Evolutionary conservation across 2,797 vertebrate genomes (phyloP).

Genomic region (Ctenosaura bakeri): DNA sequence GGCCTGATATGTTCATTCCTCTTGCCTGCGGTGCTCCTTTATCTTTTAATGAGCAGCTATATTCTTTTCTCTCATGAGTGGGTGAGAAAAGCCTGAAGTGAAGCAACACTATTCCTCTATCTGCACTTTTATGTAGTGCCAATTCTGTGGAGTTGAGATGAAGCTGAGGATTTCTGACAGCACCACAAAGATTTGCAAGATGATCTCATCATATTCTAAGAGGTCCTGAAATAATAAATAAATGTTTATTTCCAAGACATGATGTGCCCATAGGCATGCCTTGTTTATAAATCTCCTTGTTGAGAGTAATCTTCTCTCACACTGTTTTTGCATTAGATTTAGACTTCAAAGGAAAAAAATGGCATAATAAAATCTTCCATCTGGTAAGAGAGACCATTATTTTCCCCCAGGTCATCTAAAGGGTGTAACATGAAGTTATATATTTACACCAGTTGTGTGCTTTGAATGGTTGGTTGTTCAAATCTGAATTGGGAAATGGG

Average conservation of each 20-base stretch:
- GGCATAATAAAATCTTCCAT: neutral
- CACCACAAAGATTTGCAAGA: constrained; percentile 19
- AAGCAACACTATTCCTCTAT: neutral
- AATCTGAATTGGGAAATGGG: neutral
- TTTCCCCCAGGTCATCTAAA: constrained; percentile 5
- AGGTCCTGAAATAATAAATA: constrained; percentile 34
- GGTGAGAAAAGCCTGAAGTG: constrained; percentile 35
- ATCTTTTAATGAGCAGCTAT: constrained; percentile 18
- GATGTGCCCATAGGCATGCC: constrained; percentile 20
- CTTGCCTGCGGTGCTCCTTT: neutral
- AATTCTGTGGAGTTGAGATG: neutral
- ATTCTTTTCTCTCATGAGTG: constrained; percentile 13
- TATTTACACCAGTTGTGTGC: neutral
- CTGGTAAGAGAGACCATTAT: neutral
- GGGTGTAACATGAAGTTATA: neutral
- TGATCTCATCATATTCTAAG: constrained; percentile 42
- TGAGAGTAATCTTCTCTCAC: constrained; percentile 15
- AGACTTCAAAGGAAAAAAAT: constrained; percentile 18
- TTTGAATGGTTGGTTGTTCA: neutral
- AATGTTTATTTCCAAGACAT: constrained; percentile 30
- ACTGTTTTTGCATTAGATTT: constrained; percentile 23
- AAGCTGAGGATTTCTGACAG: constrained; percentile 6
- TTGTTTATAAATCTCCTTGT: constrained; percentile 31
- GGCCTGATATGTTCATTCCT: constrained; percentile 19
- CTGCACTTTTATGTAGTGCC: constrained; percentile 21